Evolutionary conservation across 2,888 invertebrate genomes (phyloP), one percentile per base, ranked within the genome.

Genomic region (Agrotis puta): DNA sequence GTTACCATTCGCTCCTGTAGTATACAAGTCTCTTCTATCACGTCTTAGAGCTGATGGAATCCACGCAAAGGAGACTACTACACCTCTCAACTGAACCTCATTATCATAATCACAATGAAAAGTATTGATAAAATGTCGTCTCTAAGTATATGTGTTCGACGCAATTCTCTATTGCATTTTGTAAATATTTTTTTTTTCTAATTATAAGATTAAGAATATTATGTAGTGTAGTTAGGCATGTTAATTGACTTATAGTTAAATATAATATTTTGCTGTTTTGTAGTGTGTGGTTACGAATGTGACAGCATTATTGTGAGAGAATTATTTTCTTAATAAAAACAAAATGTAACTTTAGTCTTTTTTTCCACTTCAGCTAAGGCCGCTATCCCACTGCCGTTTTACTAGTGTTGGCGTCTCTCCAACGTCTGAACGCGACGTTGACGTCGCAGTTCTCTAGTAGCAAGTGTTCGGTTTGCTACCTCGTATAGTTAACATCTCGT

Each of bases 21-120:
- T 99, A 75, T 99, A 99, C 95, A 97, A 98, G 75, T 99, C 99
- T 0, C 97, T 99, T 91, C 95, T 99, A 74, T 98, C 98, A 48
- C 97, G 99, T 71, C 97, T 99, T 50, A 97, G 98, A 85, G 96
- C 97, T 45, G 99, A 99, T 93, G 99, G 99, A 43, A 97, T 99
- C 81, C 92, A 92, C 2, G 95, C 95, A 2, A 90, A 88, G 53
- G 96, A 95, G 85, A 92, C 92, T 33, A 88, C 88, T 47, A 90
- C 88, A n/a, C 92, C 92, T 18, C 91, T 95, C 39, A 95, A 95
- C 81, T 95, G 85, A 91, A 74, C 70, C 70, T 78, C 70, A 71
- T 59, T 72, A 58, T 24, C 1, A 24, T 74, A 61, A 39, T 43
- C n/a, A 56, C 39, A 39, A 39, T 39, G 39, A 39, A 51, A 51